Evolutionary conservation across 2,888 invertebrate genomes (phyloP), one percentile per base, ranked within the genome.

Genomic region (Pomacea canaliculata): DNA sequence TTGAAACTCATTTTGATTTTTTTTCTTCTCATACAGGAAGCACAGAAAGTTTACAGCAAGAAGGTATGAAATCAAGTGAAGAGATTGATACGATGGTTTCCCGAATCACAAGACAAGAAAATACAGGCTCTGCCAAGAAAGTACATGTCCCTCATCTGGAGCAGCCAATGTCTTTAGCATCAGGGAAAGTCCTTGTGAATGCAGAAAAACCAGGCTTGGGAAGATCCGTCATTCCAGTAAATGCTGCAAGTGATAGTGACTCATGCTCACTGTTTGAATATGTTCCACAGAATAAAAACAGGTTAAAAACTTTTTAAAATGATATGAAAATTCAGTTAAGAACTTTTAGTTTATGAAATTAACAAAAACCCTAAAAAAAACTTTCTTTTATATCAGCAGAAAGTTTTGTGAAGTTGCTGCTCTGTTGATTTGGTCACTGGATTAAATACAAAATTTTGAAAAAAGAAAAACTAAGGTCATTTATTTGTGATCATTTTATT

Each of bases 191-290:
- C 51, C 51, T 56, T 56, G 51, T 13, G 51, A 10, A 56, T 10
- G 8, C 16, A 16, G 51, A 56, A 56, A 56, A 56, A 56, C 16
- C 51, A 7, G 46, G 63, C 9, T 49, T 37, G 1, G 70, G 59
- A 18, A 51, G 65, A 51, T 59, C 67, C 18, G 46, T 68, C 27
- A 56, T 49, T 56, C 67, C 62, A n/a, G 75, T 60, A 18, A 77
- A 79, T 23, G 70, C 68, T 46, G 59, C 62, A 2, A 74, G 74
- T 63, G 85, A 82, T 48, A 83, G 80, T 77, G 85, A 86, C 70
- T 78, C 79, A 7, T 83, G 81, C 72, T 83, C 85, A n/a, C 60
- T 86, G 63, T 77, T 83, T 77, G 85, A 85, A 60, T 83, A 79
- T 77, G 77, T 81, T 13, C 70, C 77, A 27, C 76, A 77, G 27